Evolutionary conservation across 2,888 invertebrate genomes (phyloP).

Genomic region (Dastarcus helophoroides): DNA sequence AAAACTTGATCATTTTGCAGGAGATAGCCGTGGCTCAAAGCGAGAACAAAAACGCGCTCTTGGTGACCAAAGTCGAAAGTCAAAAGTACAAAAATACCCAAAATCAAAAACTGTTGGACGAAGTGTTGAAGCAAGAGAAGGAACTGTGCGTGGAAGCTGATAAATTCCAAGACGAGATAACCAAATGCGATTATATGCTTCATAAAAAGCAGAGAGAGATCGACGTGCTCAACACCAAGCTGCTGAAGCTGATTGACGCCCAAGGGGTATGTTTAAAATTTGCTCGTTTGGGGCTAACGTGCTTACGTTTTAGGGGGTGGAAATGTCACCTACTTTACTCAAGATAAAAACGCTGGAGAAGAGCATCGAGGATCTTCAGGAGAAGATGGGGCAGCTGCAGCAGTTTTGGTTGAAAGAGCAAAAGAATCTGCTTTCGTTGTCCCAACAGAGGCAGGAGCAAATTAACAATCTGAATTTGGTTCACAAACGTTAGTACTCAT

Average conservation of each 20-base stretch:
- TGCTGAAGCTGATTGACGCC: constrained; percentile 20
- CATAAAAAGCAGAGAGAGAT: constrained; percentile 41
- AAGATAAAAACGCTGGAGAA: constrained; percentile 56
- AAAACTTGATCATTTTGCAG: too few species aligned
- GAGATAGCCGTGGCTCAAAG: constrained; percentile 43
- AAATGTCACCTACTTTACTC: constrained; percentile 44
- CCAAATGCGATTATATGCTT: constrained; percentile 36
- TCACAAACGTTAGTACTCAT: constrained; percentile 59
- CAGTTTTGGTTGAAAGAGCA: constrained; percentile 69
- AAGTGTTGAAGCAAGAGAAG: constrained; percentile 30
- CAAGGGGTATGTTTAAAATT: constrained; percentile 6
- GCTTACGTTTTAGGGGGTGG: constrained; percentile 28
- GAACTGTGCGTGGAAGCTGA: constrained; percentile 38
- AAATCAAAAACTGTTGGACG: constrained; percentile 29
- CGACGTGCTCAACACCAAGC: constrained; percentile 40
- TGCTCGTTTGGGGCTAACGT: neutral
- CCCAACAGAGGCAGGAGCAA: constrained; percentile 56
- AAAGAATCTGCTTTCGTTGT: constrained; percentile 55
- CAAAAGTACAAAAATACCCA: constrained; percentile 29
- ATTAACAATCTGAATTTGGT: constrained; percentile 57
- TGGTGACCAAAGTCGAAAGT: constrained; percentile 47
- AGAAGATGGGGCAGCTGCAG: constrained; percentile 53
- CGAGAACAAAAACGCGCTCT: constrained; percentile 48
- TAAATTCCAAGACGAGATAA: constrained; percentile 36
- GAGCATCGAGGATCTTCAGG: constrained; percentile 48